Base-by-base conservation (phyloP, 1,140 invertebrate species). In the Anoplolepis gracilipes region DNA sequence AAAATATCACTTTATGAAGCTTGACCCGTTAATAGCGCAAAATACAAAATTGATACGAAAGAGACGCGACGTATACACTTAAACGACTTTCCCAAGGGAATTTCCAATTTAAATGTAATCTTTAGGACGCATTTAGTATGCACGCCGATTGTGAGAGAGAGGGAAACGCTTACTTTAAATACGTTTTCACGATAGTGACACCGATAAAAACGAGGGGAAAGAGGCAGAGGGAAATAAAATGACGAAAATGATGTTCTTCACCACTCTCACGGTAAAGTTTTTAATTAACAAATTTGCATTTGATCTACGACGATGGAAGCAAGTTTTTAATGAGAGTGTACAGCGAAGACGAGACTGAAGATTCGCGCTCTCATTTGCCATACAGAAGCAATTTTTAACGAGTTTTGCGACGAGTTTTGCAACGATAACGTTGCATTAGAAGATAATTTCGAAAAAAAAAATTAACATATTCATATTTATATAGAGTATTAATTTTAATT, bases 231-330 rank as follows among this genome's bases (percentile, higher is more conserved):
- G 25, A 19, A 19, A 30, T n/a, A 30, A 16, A 85, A 65, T 42
- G 36, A 49, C n/a, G n/a, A 70, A 81, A 85, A 85, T 85, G 55
- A 85, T 22, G 64, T 62, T 70, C 57, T 73, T 65, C 33, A 33
- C 8, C 42, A 81, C 36, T 39, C 30, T 85, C 36, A 8, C 28
- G 6, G 19, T n/a, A 25, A 81, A 85, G 55, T 85, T 85, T 79
- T 82, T 85, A 81, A 85, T 85, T 85, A 81, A 85, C 77, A 69
- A 69, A 81, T 70, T 82, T 85, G 72, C 81, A 77, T 84, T 84
- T 84, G 57, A 76, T 75, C 22, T 42, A 62, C 39, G 69, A 57
- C 49, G 13, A 77, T 11, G 61, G 39, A 59, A 46, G 78, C 36
- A 82, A 79, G 22, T 82, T 82, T 77, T 82, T 82, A 82, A 82